phyloP scores from a whole-genome alignment of 2,888 invertebrate species.

The Azorinus chamasolen region DNA sequence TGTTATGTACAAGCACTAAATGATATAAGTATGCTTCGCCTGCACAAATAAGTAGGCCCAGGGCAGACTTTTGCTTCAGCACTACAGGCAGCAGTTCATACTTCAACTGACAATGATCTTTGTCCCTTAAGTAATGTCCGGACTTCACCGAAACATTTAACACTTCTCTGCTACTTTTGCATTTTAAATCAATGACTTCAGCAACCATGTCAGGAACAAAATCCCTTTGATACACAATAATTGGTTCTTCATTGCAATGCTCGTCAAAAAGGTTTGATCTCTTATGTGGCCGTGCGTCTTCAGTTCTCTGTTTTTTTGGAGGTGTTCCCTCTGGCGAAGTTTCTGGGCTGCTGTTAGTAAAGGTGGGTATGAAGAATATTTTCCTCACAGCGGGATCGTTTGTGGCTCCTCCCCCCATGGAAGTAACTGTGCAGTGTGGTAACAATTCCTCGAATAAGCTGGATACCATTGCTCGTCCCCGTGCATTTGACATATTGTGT shows the following conservation, averaged over 20 bases:
- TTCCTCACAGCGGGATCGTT: slow-evolving; percentile 38
- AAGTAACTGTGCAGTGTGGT: no score
- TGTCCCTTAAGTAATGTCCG: no score
- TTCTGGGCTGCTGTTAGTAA: slow-evolving; percentile 29
- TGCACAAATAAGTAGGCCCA: no score
- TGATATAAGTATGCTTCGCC: no score
- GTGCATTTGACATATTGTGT: no score
- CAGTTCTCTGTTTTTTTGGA: slow-evolving; percentile 19
- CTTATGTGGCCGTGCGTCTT: slow-evolving; percentile 28
- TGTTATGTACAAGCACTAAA: no score
- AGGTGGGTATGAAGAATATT: slow-evolving; percentile 34
- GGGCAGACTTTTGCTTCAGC: no score
- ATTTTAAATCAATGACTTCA: slow-evolving; percentile 35
- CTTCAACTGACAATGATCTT: no score
- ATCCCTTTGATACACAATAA: slow-evolving; percentile 28
- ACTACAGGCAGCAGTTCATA: no score
- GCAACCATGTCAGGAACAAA: slow-evolving; percentile 40
- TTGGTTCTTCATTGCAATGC: slow-evolving; percentile 25
- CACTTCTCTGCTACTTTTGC: slow-evolving; percentile 32
- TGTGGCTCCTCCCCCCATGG: no score
- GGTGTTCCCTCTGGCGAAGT: slow-evolving; percentile 29
- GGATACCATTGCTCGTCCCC: no score
- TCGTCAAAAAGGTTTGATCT: slow-evolving; percentile 19
- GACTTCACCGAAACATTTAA: slow-evolving; percentile 31
- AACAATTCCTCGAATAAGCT: no score